These are phyloP conservation scores for Eurypyga helias DNA, from an alignment of 2,113 vertebrate genomes.

Conservation along the genomic window DNA sequence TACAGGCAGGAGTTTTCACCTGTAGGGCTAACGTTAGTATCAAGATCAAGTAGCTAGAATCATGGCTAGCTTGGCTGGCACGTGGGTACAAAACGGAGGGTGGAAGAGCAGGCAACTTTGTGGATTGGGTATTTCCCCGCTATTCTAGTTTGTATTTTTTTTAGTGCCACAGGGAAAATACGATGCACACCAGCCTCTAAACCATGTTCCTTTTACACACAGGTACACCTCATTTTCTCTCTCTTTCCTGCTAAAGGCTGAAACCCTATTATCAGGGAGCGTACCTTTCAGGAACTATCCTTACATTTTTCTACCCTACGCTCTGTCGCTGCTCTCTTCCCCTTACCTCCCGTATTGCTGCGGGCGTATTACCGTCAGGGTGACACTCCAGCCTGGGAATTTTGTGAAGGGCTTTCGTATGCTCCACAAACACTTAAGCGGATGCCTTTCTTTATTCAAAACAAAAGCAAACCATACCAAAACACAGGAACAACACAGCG, in stretches of 20 bases:
- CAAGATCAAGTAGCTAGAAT: background rate
- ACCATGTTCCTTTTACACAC: background rate
- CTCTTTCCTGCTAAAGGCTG: background rate
- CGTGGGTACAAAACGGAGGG: background rate
- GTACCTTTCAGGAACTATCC: background rate
- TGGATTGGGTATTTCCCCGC: background rate
- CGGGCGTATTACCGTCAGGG: background rate
- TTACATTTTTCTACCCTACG: background rate
- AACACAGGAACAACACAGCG: background rate
- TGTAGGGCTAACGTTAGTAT: background rate
- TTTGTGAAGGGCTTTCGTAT: background rate
- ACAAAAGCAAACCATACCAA: background rate
- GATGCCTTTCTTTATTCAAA: background rate
- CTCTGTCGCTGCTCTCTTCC: background rate
- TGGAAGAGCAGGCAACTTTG: background rate
- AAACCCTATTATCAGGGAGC: background rate
- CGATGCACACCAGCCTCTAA: background rate
- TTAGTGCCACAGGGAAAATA: background rate
- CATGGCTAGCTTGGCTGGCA: background rate
- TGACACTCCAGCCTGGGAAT: background rate
- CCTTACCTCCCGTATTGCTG: background rate
- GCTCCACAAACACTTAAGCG: background rate
- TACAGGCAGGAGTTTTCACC: conserved; percentile 7
- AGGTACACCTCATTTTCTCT: background rate
- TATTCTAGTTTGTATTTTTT: background rate